These are phyloP conservation scores for Brachyptera risi DNA, from an alignment of 2,888 invertebrate species.

Conservation along the genomic window DNA sequence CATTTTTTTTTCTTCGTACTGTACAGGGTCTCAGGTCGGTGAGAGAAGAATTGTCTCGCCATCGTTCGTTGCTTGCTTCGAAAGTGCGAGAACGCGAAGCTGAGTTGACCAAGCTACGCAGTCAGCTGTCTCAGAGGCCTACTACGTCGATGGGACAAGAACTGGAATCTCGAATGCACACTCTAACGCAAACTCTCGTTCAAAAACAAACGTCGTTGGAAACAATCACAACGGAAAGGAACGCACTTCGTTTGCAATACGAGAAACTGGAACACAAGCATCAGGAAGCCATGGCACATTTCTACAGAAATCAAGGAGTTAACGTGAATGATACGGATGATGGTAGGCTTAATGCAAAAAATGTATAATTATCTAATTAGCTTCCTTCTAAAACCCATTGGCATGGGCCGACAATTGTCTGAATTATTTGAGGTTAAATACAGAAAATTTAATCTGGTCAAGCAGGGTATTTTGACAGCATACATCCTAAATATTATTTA, in stretches of 20 bases:
- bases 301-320: conserved; percentile 52
- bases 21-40: conserved; percentile 52
- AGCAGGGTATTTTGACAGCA: too few species aligned
- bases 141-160: conserved; percentile 43
- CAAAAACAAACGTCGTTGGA: conserved; percentile 84
- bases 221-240: conserved; percentile 75
- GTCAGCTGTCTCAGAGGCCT: conserved; percentile 46
- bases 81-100: conserved; percentile 53
- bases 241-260: conserved; percentile 76
- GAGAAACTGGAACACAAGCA: conserved; percentile 75
- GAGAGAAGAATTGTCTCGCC: conserved; percentile 52
- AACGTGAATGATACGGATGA: conserved; percentile 65
- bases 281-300: conserved; percentile 52
- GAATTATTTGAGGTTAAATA: too few species aligned
- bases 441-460: too few species aligned
- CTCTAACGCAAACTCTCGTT: conserved; percentile 76
- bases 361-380: too few species aligned
- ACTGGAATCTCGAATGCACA: conserved; percentile 51
- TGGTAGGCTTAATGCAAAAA: too few species aligned
- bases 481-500: too few species aligned
- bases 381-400: too few species aligned
- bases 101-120: conserved; percentile 54
- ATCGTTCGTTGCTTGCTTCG: conserved; percentile 47
- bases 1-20: too few species aligned
- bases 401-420: too few species aligned